Evolutionary conservation across 2,888 invertebrate genomes (phyloP).

Genomic region (Mellilla xanthometata): DNA sequence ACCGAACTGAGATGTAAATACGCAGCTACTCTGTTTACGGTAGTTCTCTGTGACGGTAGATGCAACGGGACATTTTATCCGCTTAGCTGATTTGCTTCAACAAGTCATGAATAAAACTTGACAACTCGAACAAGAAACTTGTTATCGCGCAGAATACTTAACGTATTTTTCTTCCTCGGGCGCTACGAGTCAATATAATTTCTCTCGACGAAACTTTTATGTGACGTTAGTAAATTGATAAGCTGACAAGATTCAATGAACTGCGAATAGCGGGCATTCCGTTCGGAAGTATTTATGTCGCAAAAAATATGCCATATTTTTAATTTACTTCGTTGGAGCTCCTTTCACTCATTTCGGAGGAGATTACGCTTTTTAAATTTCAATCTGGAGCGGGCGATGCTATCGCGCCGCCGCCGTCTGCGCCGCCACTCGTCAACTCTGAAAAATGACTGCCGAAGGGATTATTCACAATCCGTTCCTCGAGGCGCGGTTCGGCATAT

Average conservation of each 20-base stretch:
- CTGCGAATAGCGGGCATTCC: slow-evolving; percentile 31
- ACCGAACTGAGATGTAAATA: slow-evolving; percentile 19
- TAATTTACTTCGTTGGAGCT: slow-evolving; percentile 41
- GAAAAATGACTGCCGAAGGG: slow-evolving; percentile 63
- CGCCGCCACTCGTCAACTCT: slow-evolving; percentile 49
- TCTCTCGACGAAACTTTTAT: slow-evolving; percentile 25
- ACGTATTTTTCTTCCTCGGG: slow-evolving; percentile 20
- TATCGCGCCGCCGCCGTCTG: slow-evolving; percentile 48
- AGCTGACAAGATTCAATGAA: slow-evolving; percentile 32
- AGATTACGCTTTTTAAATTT: slow-evolving; percentile 59
- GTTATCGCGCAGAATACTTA: slow-evolving; percentile 20
- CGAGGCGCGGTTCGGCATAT: slow-evolving; percentile 58
- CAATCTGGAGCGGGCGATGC: slow-evolving; percentile 53
- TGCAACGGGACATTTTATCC: slow-evolving; percentile 26
- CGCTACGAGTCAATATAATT: slow-evolving; percentile 24
- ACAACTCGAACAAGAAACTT: slow-evolving; percentile 19
- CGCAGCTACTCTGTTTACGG: slow-evolving; percentile 21
- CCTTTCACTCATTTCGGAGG: slow-evolving; percentile 46
- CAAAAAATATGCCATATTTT: slow-evolving; percentile 39
- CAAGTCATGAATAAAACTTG: slow-evolving; percentile 28
- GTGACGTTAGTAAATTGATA: slow-evolving; percentile 32
- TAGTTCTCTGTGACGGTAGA: too few relatives aligned
- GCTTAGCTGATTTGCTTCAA: slow-evolving; percentile 26
- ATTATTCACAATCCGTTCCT: slow-evolving; percentile 68
- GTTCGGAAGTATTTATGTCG: slow-evolving; percentile 30